Percentiles rank a stretch among this genome's conserved stretches.
phyloP scores from a whole-genome alignment of 1,140 invertebrate species.

The Hirudo medicinalis region DNA sequence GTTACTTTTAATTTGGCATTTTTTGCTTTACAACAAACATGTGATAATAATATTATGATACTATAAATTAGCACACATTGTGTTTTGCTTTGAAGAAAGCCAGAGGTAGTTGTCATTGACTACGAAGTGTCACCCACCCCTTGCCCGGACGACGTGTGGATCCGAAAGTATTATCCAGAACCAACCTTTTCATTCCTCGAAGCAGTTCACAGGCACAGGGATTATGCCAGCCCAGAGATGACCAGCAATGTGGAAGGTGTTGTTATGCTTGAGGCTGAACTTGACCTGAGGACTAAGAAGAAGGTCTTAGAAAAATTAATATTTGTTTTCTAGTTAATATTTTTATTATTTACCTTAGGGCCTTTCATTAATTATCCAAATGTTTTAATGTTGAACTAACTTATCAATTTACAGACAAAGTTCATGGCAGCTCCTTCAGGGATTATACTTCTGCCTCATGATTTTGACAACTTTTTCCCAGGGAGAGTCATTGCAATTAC shows the following conservation, averaged over 20 bases:
- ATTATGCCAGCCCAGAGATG: conserved; percentile 22
- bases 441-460: conserved; percentile 19
- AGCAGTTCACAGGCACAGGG: conserved; percentile 15
- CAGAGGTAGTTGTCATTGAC: background rate
- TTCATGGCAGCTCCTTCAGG: conserved; percentile 16
- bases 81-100: background rate
- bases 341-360: background rate
- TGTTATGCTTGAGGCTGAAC: conserved; percentile 13
- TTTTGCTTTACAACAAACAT: no score
- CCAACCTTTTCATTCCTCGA: background rate
- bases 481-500: conserved; percentile 19
- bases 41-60: no score
- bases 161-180: conserved; percentile 17
- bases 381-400: background rate
- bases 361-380: background rate
- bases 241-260: conserved; percentile 17
- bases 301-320: conserved; percentile 12
- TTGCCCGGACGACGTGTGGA: conserved; percentile 22
- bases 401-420: conserved; percentile 17
- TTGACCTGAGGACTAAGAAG: conserved; percentile 22
- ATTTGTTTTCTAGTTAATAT: background rate
- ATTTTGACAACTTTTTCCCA: conserved; percentile 17
- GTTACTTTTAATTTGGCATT: no score
- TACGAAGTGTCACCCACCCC: background rate
- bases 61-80: no score